A percentile compares a stretch with the other conserved stretches of the same genome.
Evolutionary conservation across 2,888 invertebrate species (phyloP).

Genomic region (Drosophila paramelanica): DNA sequence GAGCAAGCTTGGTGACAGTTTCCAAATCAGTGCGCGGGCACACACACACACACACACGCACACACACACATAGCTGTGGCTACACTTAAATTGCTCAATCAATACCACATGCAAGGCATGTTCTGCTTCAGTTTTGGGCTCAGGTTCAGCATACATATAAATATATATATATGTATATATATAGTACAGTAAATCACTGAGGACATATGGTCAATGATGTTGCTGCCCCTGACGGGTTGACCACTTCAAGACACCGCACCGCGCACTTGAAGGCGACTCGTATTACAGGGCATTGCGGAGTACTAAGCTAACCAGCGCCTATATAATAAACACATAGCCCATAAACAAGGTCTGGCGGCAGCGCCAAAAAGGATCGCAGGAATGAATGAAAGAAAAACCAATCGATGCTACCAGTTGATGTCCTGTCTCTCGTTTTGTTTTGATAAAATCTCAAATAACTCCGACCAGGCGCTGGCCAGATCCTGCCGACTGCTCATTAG

Average conservation of each 20-base stretch:
- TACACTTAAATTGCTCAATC: slow-evolving; percentile 73
- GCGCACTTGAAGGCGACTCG: slow-evolving; percentile 47
- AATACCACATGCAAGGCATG: slow-evolving; percentile 69
- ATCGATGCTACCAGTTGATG: slow-evolving; percentile 55
- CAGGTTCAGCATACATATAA: slow-evolving; percentile 19
- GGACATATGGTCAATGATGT: slow-evolving; percentile 65
- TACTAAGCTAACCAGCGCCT: slow-evolving; percentile 55
- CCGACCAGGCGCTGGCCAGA: slow-evolving; percentile 20
- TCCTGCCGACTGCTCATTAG: slow-evolving; percentile 52
- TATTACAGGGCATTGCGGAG: slow-evolving; percentile 55
- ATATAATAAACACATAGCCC: slow-evolving; percentile 67
- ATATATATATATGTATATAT: too few relatives aligned
- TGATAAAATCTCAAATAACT: slow-evolving; percentile 79
- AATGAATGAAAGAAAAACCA: slow-evolving; percentile 9
- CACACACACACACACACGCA: slow-evolving; percentile 1
- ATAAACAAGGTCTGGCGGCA: slow-evolving; percentile 65
- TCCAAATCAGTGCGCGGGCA: slow-evolving; percentile 57
- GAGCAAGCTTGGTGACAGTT: slow-evolving; percentile 76
- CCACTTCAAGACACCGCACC: slow-evolving; percentile 66
- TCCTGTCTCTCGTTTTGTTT: slow-evolving; percentile 60
- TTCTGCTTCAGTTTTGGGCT: slow-evolving; percentile 44
- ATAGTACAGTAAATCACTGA: slow-evolving; percentile 51
- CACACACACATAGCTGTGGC: slow-evolving; percentile 28
- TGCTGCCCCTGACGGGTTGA: slow-evolving; percentile 57
- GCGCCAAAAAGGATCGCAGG: slow-evolving; percentile 45